Conservation (phyloP, 2,888 invertebrate species). For the Hofmannophila pseudospretella region DNA sequence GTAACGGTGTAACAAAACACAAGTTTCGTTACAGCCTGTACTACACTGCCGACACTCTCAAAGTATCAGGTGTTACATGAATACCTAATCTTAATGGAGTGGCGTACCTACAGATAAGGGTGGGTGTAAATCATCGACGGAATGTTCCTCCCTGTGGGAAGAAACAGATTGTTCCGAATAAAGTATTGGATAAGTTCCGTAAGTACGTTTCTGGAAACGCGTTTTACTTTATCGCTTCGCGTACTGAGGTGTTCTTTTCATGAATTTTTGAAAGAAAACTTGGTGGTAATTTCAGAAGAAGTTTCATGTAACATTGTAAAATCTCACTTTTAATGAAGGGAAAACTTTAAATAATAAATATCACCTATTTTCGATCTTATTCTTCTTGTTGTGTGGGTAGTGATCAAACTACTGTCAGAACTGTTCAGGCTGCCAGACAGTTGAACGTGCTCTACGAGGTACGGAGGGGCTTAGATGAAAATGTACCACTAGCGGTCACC, state of each 20-base stretch:
- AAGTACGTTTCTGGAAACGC: conserved; percentile 26
- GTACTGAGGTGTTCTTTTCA: background rate
- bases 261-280: background rate
- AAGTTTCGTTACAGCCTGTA: background rate
- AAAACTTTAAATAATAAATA: no score
- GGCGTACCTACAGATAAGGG: conserved; percentile 50
- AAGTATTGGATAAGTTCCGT: conserved; percentile 31
- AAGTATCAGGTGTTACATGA: conserved; percentile 72
- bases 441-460: no score
- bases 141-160: conserved; percentile 57
- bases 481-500: no score
- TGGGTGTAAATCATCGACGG: conserved; percentile 63
- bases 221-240: conserved; percentile 29
- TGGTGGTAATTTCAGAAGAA: background rate
- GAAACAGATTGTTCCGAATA: conserved; percentile 49
- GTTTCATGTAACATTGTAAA: no score
- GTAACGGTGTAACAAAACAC: no score
- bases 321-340: no score
- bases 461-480: no score
- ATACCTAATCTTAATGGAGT: conserved; percentile 74
- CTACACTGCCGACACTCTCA: conserved; percentile 44
- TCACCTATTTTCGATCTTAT: no score
- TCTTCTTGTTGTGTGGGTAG: no score
- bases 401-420: no score
- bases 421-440: no score